Percentiles rank a stretch among this genome's conserved stretches.
Evolutionary conservation across 2,888 invertebrate genomes (phyloP).

Genomic region (Lasius fuliginosus): DNA sequence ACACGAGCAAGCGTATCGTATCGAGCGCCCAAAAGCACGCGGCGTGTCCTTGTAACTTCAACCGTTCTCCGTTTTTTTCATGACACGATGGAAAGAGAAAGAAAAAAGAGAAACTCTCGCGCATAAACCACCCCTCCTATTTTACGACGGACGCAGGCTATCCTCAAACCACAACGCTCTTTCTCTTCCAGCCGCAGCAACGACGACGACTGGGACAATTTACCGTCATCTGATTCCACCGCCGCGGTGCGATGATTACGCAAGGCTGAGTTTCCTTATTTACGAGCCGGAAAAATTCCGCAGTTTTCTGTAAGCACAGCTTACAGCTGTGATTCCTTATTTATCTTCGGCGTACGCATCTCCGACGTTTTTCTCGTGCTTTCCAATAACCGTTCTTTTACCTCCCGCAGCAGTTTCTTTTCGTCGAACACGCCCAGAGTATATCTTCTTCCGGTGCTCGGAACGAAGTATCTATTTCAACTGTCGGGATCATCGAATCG

Average conservation of each 20-base stretch:
- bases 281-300: slow-evolving; percentile 71
- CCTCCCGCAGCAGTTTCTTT: neutral
- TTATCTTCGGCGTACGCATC: slow-evolving; percentile 41
- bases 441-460: slow-evolving; percentile 57
- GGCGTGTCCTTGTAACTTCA: slow-evolving; percentile 15
- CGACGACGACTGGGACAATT: slow-evolving; percentile 75
- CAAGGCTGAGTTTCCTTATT: slow-evolving; percentile 73
- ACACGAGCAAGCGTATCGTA: slow-evolving; percentile 22
- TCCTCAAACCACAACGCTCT: slow-evolving; percentile 3
- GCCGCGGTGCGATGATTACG: slow-evolving; percentile 23
- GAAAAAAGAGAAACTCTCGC: neutral
- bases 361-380: neutral
- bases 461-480: slow-evolving; percentile 66
- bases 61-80: slow-evolving; percentile 20
- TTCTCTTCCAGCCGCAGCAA: slow-evolving; percentile 45
- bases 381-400: neutral
- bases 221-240: slow-evolving; percentile 81
- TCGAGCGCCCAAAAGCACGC: slow-evolving; percentile 18
- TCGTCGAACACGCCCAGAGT: slow-evolving; percentile 2
- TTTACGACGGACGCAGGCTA: slow-evolving; percentile 48
- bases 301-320: slow-evolving; percentile 9
- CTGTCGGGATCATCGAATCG: slow-evolving; percentile 64
- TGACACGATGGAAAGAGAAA: neutral
- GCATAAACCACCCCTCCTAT: slow-evolving; percentile 21
- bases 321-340: slow-evolving; percentile 61